These are phyloP conservation scores for Cassiopea xamachana DNA, from an alignment of 30 jellyfish, hydroid and myxozoan genomes.

Conservation along the genomic window DNA sequence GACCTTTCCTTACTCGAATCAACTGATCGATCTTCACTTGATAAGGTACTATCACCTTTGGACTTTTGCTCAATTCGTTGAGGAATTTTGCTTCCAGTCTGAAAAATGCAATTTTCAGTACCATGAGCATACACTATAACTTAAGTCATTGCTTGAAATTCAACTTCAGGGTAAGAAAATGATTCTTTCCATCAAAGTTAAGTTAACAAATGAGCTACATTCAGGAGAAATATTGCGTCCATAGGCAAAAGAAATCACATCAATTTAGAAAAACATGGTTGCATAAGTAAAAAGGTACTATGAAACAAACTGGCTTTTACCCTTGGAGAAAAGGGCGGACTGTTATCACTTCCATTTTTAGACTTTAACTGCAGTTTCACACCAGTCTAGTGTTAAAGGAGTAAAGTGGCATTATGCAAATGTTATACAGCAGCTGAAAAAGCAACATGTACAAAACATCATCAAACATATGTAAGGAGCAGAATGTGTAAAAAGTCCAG, in stretches of 20 bases:
- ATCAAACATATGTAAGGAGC: too few species aligned
- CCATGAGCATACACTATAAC: too few species aligned
- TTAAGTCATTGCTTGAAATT: too few species aligned
- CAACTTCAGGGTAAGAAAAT: too few species aligned
- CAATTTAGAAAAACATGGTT: too few species aligned
- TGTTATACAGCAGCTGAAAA: too few species aligned
- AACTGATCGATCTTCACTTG: slow-evolving; percentile 9
- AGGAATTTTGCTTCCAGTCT: slow-evolving; percentile 76
- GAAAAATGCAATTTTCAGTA: background rate
- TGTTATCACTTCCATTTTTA: slow-evolving; percentile 20
- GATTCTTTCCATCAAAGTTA: too few species aligned
- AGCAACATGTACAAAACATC: too few species aligned
- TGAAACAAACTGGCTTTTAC: background rate
- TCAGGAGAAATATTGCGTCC: too few species aligned
- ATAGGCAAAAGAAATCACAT: too few species aligned
- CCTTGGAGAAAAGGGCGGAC: slow-evolving; percentile 49
- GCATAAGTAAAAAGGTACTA: background rate
- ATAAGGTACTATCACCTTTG: slow-evolving; percentile 25
- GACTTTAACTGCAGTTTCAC: slow-evolving; percentile 2
- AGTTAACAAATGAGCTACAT: too few species aligned
- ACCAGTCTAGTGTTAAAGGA: background rate
- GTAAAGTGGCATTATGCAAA: background rate
- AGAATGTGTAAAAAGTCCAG: too few species aligned
- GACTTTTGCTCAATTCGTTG: slow-evolving; percentile 56
- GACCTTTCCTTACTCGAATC: background rate